Evolutionary conservation across 2,113 vertebrate species (phyloP), one percentile per base, ranked within the genome.

Genomic region (Eonycteris spelaea): DNA sequence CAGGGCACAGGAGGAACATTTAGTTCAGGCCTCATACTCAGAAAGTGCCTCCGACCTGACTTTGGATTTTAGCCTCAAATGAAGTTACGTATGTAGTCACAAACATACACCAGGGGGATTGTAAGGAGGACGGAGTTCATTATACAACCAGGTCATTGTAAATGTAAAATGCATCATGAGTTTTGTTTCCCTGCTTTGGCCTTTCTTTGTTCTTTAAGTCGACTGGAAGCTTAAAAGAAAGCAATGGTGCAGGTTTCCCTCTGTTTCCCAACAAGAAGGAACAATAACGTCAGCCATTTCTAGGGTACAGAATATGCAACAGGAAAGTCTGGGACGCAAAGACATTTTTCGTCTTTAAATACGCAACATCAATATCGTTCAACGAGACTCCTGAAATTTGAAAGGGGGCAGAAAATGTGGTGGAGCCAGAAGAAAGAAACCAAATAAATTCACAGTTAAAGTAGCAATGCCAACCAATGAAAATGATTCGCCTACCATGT

Each of bases 401-500:
- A 97, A 95, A 89, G 45, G 63, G 51, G 57, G 40, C 61, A 77
- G 75, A 67, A 57, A 92, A 93, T 75, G 79, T 59, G 86, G 82
- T 86, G 59, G 45, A 79, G 35, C 74, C 26, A 82, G 65, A 92
- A 95, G 77, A 98, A 87, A 97, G 68, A 97, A 97, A 95, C 78
- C 95, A 98, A 97, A 97, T 10, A 98, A 98, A 97, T 45, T 94
- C 97, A 98, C 98, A 98, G 95, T 98, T 92, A 98, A 97, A 98
- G 96, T 74, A 98, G 95, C 97, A 99, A 98, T 97, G 98, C 92
- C 98, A 98, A 98, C 97, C 98, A 99, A 99, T 97, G 98, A 98
- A 98, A 99, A 99, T 98, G 93, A 98, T 98, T 98, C 98, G 98
- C 98, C 99, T 99, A 99, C 99, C 99, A 98, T 99, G 99, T 98